Evolutionary conservation across 37 sponge, comb jelly and placozoan genomes (phyloP).

Genomic region (Mnemiopsis leidyi): DNA sequence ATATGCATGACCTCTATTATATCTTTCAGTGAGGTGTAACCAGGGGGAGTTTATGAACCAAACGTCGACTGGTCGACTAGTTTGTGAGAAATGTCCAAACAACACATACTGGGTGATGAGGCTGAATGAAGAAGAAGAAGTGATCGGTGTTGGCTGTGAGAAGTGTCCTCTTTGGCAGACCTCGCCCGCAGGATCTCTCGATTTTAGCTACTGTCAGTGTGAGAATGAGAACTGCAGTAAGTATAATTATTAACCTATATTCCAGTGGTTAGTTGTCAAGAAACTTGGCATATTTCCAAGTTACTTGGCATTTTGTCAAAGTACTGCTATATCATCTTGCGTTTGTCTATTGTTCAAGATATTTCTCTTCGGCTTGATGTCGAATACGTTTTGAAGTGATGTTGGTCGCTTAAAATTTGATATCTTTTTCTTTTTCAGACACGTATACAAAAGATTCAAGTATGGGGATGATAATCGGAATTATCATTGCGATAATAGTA

Average conservation of each 20-base stretch:
- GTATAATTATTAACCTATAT: no score
- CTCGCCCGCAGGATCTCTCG: slow-evolving; percentile 21
- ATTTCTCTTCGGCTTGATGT: no score
- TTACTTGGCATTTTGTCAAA: no score
- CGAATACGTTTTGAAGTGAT: no score
- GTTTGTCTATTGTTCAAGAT: no score
- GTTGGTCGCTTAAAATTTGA: no score
- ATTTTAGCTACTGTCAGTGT: slow-evolving; percentile 19
- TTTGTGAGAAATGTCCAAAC: background rate
- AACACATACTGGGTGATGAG: background rate
- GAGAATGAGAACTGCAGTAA: background rate
- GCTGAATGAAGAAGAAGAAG: background rate
- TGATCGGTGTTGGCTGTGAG: background rate
- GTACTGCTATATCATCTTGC: no score
- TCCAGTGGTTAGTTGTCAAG: no score
- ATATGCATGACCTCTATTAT: no score
- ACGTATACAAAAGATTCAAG: background rate
- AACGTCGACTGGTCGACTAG: background rate
- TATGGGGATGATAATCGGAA: background rate
- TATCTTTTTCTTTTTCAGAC: no score
- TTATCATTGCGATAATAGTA: background rate
- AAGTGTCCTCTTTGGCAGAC: background rate
- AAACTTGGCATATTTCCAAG: no score
- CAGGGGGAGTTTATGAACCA: background rate
- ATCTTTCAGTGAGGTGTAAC: background rate